Evolutionary conservation across 2,888 invertebrate genomes (phyloP).

Genomic region (Chymomyza procnemis): DNA sequence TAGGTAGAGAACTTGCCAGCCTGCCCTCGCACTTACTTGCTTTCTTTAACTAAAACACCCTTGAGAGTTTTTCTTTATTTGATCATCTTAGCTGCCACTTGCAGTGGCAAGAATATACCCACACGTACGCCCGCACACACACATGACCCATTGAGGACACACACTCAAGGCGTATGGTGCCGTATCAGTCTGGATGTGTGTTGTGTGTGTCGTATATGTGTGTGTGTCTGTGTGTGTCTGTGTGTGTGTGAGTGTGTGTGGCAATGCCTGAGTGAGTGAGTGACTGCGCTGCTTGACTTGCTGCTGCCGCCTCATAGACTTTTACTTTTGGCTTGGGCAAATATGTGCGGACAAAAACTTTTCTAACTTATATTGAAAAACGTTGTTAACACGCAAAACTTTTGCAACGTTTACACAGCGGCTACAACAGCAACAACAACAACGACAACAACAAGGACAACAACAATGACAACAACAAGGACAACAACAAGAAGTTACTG

Average conservation of each 20-base stretch:
- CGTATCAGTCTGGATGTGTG: neutral
- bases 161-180: neutral
- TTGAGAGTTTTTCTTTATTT: constrained; percentile 67
- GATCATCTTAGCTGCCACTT: constrained; percentile 72
- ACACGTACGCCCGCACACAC: constrained; percentile 18
- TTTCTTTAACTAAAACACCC: constrained; percentile 69
- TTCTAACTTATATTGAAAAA: constrained; percentile 71
- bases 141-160: constrained; percentile 2
- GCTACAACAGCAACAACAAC: constrained; percentile 29
- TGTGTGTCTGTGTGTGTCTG: no score
- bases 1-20: no score
- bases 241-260: neutral
- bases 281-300: constrained; percentile 63
- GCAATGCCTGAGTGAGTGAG: constrained; percentile 52
- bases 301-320: constrained; percentile 66
- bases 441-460: constrained; percentile 4
- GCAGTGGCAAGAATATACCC: constrained; percentile 40
- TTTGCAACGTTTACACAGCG: constrained; percentile 67
- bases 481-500: neutral
- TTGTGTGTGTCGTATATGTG: neutral
- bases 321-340: constrained; percentile 68
- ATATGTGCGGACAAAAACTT: constrained; percentile 57
- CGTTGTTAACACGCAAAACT: constrained; percentile 72
- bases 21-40: neutral
- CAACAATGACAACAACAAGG: constrained; percentile 5